These are phyloP conservation scores for Porites evermanni DNA, from an alignment of 92 coral and sea anemone species.

Conservation along the genomic window DNA sequence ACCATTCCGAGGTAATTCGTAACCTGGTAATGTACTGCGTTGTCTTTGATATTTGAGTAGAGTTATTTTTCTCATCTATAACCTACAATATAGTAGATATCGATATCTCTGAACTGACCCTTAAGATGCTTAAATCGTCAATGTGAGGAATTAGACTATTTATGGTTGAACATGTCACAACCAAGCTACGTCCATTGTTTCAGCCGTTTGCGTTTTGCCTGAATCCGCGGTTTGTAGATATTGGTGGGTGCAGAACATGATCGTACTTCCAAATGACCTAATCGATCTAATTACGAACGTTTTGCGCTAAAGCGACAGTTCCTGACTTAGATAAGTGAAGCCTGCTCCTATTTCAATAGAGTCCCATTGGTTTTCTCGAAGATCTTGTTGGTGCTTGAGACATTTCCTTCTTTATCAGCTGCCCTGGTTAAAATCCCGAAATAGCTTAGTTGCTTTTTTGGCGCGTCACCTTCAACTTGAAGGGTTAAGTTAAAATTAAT, in stretches of 20 bases:
- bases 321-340: constrained; percentile 54
- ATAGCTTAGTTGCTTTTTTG: neutral
- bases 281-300: constrained; percentile 29
- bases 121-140: no score
- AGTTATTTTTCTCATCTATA: constrained; percentile 36
- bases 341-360: constrained; percentile 57
- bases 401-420: constrained; percentile 37
- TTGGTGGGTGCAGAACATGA: neutral
- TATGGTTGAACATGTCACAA: constrained; percentile 22
- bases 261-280: constrained; percentile 38
- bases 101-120: neutral
- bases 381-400: constrained; percentile 44
- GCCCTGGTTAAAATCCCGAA: constrained; percentile 27
- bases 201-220: neutral
- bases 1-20: no score
- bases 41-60: constrained; percentile 41
- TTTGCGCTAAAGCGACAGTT: constrained; percentile 26
- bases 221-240: neutral
- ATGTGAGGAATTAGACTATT: constrained; percentile 27
- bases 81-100: neutral
- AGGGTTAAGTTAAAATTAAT: constrained; percentile 6
- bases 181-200: constrained; percentile 14
- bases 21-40: neutral
- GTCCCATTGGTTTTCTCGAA: constrained; percentile 55
- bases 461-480: constrained; percentile 13